These are phyloP conservation scores for Felis chaus DNA, from an alignment of 2,113 vertebrate species.

Conservation along the genomic window DNA sequence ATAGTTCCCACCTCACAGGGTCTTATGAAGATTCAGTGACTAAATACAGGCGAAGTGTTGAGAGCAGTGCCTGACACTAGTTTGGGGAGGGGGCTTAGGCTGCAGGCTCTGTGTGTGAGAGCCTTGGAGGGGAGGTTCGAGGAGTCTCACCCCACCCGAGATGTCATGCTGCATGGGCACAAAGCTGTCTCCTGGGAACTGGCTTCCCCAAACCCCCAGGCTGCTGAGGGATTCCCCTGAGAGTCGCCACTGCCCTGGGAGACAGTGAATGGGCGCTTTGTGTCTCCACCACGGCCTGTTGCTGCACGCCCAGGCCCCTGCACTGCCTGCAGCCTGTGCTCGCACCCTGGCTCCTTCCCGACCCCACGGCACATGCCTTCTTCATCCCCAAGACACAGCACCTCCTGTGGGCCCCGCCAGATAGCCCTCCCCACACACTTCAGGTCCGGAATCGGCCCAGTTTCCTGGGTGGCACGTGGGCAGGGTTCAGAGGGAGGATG, in stretches of 20 bases:
- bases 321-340: neutral
- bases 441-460: neutral
- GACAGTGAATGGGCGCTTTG: slow-evolving; percentile 60
- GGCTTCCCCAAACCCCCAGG: neutral
- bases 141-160: neutral
- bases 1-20: no score
- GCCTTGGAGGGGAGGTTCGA: neutral
- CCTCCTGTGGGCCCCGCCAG: neutral
- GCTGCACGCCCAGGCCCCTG: slow-evolving; percentile 73
- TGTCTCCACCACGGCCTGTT: slow-evolving; percentile 70
- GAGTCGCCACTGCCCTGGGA: slow-evolving; percentile 17
- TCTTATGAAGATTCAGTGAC: neutral
- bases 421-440: neutral
- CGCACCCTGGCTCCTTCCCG: neutral
- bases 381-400: slow-evolving; percentile 56
- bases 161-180: neutral
- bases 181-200: neutral
- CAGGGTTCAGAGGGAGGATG: neutral
- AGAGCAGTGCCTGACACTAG: neutral
- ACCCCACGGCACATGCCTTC: slow-evolving; percentile 19
- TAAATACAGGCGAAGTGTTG: neutral
- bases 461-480: neutral
- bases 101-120: neutral
- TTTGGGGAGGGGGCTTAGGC: no score
- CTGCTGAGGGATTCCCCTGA: slow-evolving; percentile 55